Conservation (phyloP, 2,113 vertebrate species). For the Carlito syrichta region DNA sequence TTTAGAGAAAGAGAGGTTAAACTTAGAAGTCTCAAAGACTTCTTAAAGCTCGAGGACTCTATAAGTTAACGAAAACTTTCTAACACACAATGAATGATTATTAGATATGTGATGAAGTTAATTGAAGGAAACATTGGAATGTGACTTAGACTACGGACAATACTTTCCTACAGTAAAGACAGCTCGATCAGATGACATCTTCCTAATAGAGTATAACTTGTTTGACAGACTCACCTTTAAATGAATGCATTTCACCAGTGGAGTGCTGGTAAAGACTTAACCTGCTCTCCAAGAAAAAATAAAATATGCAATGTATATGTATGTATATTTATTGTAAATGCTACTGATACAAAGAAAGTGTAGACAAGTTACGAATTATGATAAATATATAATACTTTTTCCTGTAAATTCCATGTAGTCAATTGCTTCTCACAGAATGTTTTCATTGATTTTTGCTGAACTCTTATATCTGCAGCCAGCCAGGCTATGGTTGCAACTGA, state of each 20-base stretch:
- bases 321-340: not conserved
- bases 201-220: not conserved
- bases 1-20: not conserved
- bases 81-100: not conserved
- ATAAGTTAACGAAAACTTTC: not conserved
- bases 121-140: not conserved
- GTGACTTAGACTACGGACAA: not conserved
- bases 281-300: not conserved
- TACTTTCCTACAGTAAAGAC: not conserved
- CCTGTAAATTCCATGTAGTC: not conserved
- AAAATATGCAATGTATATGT: not conserved
- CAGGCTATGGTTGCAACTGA: not conserved
- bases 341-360: not conserved
- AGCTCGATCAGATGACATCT: not conserved
- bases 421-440: not conserved
- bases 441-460: not conserved
- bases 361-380: not conserved
- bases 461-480: not conserved
- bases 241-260: not conserved
- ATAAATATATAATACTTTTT: not conserved
- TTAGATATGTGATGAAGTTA: not conserved
- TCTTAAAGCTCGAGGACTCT: not conserved
- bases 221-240: not conserved
- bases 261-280: not conserved
- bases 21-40: not conserved